Base-by-base conservation (phyloP, 2,888 invertebrate genomes). In the Drosophila picticornis region DNA sequence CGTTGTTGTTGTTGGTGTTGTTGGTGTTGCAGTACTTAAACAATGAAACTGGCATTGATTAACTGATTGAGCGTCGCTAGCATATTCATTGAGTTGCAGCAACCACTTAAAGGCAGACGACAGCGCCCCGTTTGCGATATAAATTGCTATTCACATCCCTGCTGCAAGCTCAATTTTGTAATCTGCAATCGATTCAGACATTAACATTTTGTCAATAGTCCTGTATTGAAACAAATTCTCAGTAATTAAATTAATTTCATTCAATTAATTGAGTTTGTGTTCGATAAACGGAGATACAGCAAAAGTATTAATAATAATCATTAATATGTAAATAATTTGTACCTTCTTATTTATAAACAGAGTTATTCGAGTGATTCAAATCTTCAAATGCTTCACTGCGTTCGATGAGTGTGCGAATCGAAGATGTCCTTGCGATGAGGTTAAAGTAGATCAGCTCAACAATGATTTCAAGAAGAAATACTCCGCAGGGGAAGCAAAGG, bases 21-120 rank as follows among this genome's bases (percentile, higher is more conserved):
- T 43, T 40, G 4, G 10, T 40, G 40, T 46, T 46, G 22, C 22
- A 43, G 9, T 27, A n/a, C 43, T 69, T 52, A 36, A 46, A 38
- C 38, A 19, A 19, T 19, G 69, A 22, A 38, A 31, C 38, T n/a
- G 51, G 34, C 69, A 68, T 58, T 34, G 34, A 34, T 34, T 16
- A 34, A 13, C 69, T 68, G 52, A 53, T 29, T 60, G 40, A 46
- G 48, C 70, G 34, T 48, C 46, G 68, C 38, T 34, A 7, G 56
- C 46, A 48, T 53, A 29, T 32, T 48, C 59, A 59, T 38, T 34
- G 68, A 57, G 34, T 16, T 43, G 29, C 57, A 51, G 51, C n/a
- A 38, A 56, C 67, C 25, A 51, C 50, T 50, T 68, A 16, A 36
- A 50, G 27, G 4, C 16, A 27, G 50, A 34, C 32, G 50, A 34